Evolutionary conservation across 2,888 invertebrate species (phyloP), one percentile per base, ranked within the genome.

Genomic region (Altica lythri): DNA sequence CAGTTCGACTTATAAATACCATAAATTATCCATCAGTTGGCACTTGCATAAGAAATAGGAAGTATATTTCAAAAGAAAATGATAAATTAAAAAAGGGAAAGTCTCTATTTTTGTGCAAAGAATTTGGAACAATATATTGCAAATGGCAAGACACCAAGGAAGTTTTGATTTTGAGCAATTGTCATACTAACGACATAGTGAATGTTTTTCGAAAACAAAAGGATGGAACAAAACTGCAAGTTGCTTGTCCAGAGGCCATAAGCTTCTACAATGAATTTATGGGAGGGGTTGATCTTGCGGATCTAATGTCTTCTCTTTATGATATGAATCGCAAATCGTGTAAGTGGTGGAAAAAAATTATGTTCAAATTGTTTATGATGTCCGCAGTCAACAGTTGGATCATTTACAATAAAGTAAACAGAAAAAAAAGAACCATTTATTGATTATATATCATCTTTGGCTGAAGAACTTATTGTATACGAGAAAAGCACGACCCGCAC

Each of bases 261-360:
- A 46, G 38, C 13, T 60, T 57, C 22, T 68, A 65, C 46, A 65
- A 57, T 22, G 35, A 59, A 30, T 40, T 59, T 22, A 64, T 66
- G 64, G 60, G 60, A 43, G 66, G 65, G 2, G n/a, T n/a, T 12
- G 65, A 69, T 62, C 42, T 67, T 30, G 64, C 65, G 2, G 68
- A 69, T 46, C 69, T 70, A 46, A 65, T 64, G 52, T 57, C 62
- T 16, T 45, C 53, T 35, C 19, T 62, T 12, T 68, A 69, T 49
- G 63, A 70, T 29, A 53, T 63, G 13, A 61, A 65, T 38, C 53
- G 66, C 30, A 67, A 64, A 55, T 65, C 64, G 10, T 50, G 13
- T 3, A 68, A 69, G 56, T 68, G 67, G 66, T 65, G 63, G 67
- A 59, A 63, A 40, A 68, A 70, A 42, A 59, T 67, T 18, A 68